Evolutionary conservation across 2,113 vertebrate genomes (phyloP), one percentile per base, ranked within the genome.

Genomic region (Piaya cayana): DNA sequence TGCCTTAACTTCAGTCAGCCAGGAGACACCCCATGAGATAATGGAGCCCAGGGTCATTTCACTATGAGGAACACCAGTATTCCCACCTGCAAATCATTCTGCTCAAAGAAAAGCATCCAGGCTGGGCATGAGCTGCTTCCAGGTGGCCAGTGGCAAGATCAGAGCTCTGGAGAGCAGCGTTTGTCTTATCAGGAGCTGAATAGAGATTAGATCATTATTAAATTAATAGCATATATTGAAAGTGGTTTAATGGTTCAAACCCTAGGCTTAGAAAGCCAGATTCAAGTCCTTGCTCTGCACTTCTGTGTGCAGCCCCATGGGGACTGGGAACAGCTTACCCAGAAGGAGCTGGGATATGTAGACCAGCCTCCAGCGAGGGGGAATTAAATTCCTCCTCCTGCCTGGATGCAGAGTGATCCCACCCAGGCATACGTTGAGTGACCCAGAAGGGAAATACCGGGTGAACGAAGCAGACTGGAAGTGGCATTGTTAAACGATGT

Each of bases 61-160:
- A 25, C 63, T 15, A 9, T 0, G 0, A 27, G 36, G 14, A 77
- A 22, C 39, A 56, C 21, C 43, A 30, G 17, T 5, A 2, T 11
- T 47, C 39, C 20, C 36, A n/a, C 67, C 62, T 50, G 17, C 49
- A 53, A 12, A 58, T 36, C 17, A 12, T 21, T 14, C 52, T 25
- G 29, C 60, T 30, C 55, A 62, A 9, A 60, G 49, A 29, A 5
- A 6, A 23, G 19, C 5, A 1, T 3, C 60, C 47, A 34, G 15
- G 45, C 43, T 68, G 45, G 45, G 36, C 47, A 30, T 3, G 29
- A 50, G n/a, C 42, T 21, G 34, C 15, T 64, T 65, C 74, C 69
- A 43, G 50, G 52, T 9, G 58, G 39, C 58, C 58, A 7, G 47
- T 30, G 36, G 45, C 65, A 14, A 56, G 30, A 67, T 37, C 49